Evolutionary conservation across 1,140 invertebrate genomes (phyloP).

Genomic region (Luehdorfia chinensis): DNA sequence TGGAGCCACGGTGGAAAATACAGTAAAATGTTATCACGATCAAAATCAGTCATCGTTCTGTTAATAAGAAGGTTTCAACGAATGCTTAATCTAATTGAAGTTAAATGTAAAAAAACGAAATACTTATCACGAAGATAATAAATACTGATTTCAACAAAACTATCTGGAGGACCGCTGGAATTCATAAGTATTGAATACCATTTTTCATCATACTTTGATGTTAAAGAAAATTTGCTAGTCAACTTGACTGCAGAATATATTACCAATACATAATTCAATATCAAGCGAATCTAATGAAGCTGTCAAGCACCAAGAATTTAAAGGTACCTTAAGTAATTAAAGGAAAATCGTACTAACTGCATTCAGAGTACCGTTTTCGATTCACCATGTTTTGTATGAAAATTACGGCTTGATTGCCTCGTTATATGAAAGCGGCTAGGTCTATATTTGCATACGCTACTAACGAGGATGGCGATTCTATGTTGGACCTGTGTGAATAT

Average conservation of each 20-base stretch:
- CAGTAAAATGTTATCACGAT: too few relatives aligned
- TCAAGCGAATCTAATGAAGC: conserved; percentile 16
- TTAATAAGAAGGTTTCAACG: too few relatives aligned
- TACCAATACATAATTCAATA: conserved; percentile 7
- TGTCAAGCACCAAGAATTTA: conserved; percentile 34
- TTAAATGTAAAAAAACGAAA: too few relatives aligned
- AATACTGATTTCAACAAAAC: too few relatives aligned
- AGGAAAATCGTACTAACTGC: conserved; percentile 18
- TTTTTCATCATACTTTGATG: conserved; percentile 1
- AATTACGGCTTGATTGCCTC: conserved; percentile 33
- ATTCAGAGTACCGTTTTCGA: conserved; percentile 15
- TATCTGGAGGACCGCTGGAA: too few relatives aligned
- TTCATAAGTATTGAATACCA: too few relatives aligned
- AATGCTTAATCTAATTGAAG: too few relatives aligned
- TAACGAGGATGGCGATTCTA: conserved; percentile 14
- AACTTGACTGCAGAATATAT: conserved; percentile 8
- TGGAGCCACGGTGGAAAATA: too few relatives aligned
- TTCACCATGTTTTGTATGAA: conserved; percentile 36
- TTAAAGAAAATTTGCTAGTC: background rate
- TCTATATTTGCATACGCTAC: conserved; percentile 12
- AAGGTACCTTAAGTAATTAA: conserved; percentile 37
- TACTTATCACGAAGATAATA: too few relatives aligned
- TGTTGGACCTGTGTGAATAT: conserved; percentile 10
- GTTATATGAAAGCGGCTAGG: conserved; percentile 5
- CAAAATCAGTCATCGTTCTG: too few relatives aligned